Conservation (phyloP, 2,888 invertebrate species). For the Carcina quercana region DNA sequence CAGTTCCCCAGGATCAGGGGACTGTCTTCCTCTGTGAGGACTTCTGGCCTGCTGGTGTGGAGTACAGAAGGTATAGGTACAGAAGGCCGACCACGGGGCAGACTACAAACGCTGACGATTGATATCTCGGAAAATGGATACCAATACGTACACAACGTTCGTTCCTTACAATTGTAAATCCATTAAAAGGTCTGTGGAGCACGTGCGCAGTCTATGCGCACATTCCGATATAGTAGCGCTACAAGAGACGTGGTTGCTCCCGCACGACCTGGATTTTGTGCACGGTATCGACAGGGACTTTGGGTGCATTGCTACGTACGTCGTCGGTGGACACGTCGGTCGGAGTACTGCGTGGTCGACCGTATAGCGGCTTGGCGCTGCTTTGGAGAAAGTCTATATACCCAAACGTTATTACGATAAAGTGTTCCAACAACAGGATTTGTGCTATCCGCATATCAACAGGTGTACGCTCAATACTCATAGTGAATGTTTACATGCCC, state of each 20-base stretch:
- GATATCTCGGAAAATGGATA: no score
- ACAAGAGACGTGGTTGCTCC: slow-evolving; percentile 1
- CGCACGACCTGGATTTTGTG: neutral
- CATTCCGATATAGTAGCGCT: neutral
- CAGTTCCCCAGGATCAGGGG: no score
- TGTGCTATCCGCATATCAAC: neutral
- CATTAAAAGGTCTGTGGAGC: neutral
- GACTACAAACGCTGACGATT: no score
- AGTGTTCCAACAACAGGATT: neutral
- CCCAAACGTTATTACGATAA: neutral
- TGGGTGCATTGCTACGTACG: neutral
- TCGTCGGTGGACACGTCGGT: neutral
- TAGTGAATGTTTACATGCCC: neutral
- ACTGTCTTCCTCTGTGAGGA: no score
- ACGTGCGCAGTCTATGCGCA: neutral
- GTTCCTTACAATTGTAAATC: neutral
- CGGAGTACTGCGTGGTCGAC: neutral
- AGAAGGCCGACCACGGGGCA: no score
- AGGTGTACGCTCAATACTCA: neutral
- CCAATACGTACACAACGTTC: no score
- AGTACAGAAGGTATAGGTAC: no score
- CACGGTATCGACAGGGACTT: neutral
- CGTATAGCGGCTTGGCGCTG: no score
- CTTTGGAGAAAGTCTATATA: neutral
- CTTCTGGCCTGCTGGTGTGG: no score